Evolutionary conservation across 2,797 vertebrate species (phyloP), one percentile per base, ranked within the genome.

Genomic region (Harpagifer antarcticus): DNA sequence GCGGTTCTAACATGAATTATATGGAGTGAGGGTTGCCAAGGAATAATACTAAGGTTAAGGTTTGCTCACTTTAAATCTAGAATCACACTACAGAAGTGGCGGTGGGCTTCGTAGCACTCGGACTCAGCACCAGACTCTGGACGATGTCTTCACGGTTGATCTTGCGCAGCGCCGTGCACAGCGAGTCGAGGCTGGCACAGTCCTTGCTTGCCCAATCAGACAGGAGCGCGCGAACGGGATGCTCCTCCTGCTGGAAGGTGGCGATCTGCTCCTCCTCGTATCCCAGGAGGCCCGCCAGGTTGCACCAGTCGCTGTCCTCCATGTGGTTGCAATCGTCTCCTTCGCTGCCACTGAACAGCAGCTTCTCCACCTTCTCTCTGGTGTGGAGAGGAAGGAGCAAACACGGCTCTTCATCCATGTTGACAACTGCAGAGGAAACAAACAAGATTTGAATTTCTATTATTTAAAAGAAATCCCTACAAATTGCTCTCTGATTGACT

Each of bases 131-230:
- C 83, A 99, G 91, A 83, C 96, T 97, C 88, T 98, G 97, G 0
- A 96, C 97, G 15, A 99, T 92, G 91, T 99, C 98, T 0, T 96
- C 95, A 0, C 97, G 93, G 90, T 99, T 97, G 83, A 98, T 96
- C 81, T 96, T 96, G 57, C 96, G 95, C 72, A 99, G 95, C 0
- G 98, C 98, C 0, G 95, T 92, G 79, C 97, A 96, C 79, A 99
- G 95, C 1, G 93, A 85, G 0, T 98, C 97, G 0, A 98, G 90
- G 1, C 96, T 98, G 71, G 98, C 97, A 0, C 96, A 95, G 82
- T 99, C 98, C 92, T 96, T 97, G 86, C 90, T 80, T 0, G 95
- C 96, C 98, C 98, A 99, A 88, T 97, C 96, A 0, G 95, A 93
- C 44, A 99, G 95, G 49, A 99, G 93, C 0, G 98, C 97, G 0